Evolutionary conservation across 1,140 invertebrate genomes (phyloP).

Genomic region (Pectinophora gossypiella): DNA sequence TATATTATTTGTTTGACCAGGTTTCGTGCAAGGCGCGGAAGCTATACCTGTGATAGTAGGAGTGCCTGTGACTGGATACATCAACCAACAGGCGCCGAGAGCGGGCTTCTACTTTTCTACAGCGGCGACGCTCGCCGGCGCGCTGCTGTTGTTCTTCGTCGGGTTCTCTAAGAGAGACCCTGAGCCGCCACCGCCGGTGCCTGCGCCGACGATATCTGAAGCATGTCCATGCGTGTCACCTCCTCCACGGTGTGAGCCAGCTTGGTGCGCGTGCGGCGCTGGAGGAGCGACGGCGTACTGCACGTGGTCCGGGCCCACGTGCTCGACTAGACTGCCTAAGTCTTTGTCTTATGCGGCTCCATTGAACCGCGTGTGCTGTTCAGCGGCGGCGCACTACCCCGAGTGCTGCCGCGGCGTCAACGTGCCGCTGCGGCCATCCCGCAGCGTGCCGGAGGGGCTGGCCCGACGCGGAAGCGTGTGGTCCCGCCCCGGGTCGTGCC

Average conservation of each 20-base stretch:
- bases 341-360: slow-evolving; percentile 84
- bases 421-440: slow-evolving; percentile 68
- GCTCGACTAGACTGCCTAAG: slow-evolving; percentile 75
- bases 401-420: slow-evolving; percentile 39
- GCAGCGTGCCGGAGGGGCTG: slow-evolving; percentile 86
- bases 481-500: slow-evolving; percentile 62
- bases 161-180: slow-evolving; percentile 78
- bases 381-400: slow-evolving; percentile 26
- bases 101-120: slow-evolving; percentile 90
- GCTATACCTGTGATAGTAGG: slow-evolving; percentile 90
- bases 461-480: slow-evolving; percentile 66
- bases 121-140: slow-evolving; percentile 84
- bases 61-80: slow-evolving; percentile 90
- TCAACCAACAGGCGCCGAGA: slow-evolving; percentile 85
- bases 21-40: slow-evolving; percentile 89
- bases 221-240: slow-evolving; percentile 69
- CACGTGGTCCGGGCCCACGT: slow-evolving; percentile 61
- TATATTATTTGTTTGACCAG: slow-evolving; percentile 39
- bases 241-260: slow-evolving; percentile 63
- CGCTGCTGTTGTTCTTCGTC: slow-evolving; percentile 87
- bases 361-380: slow-evolving; percentile 75
- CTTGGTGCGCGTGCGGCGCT: slow-evolving; percentile 71
- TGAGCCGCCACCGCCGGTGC: slow-evolving; percentile 46
- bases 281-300: slow-evolving; percentile 66
- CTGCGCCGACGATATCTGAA: slow-evolving; percentile 45